Evolutionary conservation across 2,797 vertebrate genomes (phyloP).

Genomic region (Cyprinella venusta): DNA sequence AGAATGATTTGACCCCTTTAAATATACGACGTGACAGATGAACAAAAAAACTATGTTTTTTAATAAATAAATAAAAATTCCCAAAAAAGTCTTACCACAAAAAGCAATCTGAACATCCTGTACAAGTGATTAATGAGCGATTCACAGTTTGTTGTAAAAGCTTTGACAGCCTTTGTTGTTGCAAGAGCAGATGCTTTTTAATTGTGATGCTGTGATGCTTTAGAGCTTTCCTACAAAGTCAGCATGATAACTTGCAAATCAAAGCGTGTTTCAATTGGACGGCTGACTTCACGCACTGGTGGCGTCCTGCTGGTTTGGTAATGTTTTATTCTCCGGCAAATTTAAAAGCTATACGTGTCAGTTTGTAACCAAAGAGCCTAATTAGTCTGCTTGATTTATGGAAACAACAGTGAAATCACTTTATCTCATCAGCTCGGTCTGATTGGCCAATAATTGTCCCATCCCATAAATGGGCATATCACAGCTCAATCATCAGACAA

Average conservation of each 20-base stretch:
- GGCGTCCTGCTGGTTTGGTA: constrained; percentile 54
- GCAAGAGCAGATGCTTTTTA: constrained; percentile 52
- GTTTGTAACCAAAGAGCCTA: constrained; percentile 57
- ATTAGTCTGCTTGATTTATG: constrained; percentile 69
- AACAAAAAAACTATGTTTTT: background rate
- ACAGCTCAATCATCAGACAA: constrained; percentile 39
- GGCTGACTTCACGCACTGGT: constrained; percentile 27
- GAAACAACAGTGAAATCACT: constrained; percentile 54
- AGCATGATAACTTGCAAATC: constrained; percentile 55
- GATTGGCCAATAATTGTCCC: constrained; percentile 30
- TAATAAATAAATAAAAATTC: background rate
- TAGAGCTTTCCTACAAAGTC: constrained; percentile 43
- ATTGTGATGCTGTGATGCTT: constrained; percentile 43
- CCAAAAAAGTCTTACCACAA: constrained; percentile 3
- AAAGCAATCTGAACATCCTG: constrained; percentile 25
- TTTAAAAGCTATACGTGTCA: constrained; percentile 52
- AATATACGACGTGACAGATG: background rate
- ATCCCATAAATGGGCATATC: constrained; percentile 32
- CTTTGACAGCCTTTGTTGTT: constrained; percentile 43
- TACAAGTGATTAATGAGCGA: constrained; percentile 42
- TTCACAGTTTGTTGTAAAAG: constrained; percentile 42
- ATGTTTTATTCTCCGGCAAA: constrained; percentile 50
- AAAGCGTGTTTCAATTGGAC: constrained; percentile 37
- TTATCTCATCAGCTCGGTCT: constrained; percentile 36
- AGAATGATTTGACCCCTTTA: background rate